Conservation (phyloP, 1,140 invertebrate genomes). For the Panagrolaimus sp. region DNA sequence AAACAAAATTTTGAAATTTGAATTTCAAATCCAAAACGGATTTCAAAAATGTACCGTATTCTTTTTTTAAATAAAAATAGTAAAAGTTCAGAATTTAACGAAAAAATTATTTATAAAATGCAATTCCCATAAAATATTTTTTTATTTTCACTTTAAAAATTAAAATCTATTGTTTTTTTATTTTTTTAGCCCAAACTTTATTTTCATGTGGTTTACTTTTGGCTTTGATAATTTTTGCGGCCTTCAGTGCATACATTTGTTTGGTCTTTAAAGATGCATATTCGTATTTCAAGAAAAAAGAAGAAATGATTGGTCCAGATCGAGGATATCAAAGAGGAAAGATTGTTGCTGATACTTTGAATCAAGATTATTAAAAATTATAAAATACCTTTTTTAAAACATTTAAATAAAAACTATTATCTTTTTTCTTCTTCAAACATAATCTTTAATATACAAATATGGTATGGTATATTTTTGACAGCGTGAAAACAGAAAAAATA, state of each 20-base stretch:
- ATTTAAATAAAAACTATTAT: too few species aligned
- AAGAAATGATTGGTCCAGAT: conserved; percentile 8
- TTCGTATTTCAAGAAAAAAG: conserved; percentile 8
- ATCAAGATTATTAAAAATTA: neutral
- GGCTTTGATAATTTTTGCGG: neutral
- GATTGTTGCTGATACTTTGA: neutral
- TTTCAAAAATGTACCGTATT: too few species aligned
- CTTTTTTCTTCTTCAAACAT: too few species aligned
- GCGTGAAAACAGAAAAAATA: too few species aligned
- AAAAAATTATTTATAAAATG: neutral
- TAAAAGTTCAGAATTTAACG: neutral
- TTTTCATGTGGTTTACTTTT: conserved; percentile 4
- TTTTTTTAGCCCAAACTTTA: conserved; percentile 1
- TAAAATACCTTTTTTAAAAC: too few species aligned
- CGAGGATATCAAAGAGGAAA: conserved; percentile 11
- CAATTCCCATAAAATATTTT: neutral
- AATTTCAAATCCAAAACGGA: too few species aligned
- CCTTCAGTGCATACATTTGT: neutral
- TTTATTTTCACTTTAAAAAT: neutral
- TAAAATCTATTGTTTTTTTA: neutral
- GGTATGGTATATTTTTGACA: too few species aligned
- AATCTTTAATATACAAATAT: too few species aligned
- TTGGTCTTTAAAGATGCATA: neutral
- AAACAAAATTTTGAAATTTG: too few species aligned
- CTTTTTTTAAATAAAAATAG: neutral